Evolutionary conservation across 2,113 vertebrate genomes (phyloP).

Genomic region (Zootoca vivipara): DNA sequence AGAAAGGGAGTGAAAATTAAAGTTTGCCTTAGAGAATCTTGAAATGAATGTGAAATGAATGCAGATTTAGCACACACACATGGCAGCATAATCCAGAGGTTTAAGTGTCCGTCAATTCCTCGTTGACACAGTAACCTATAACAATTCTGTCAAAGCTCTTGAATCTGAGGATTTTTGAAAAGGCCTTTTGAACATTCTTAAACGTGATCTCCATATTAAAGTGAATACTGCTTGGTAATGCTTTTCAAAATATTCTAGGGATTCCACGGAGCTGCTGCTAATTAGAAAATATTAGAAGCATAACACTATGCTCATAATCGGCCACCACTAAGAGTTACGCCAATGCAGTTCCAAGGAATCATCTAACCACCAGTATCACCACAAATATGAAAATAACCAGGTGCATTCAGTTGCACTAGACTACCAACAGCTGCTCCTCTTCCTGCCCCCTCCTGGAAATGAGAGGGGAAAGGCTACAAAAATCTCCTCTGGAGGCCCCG

Average conservation of each 20-base stretch:
- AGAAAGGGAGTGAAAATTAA: constrained; percentile 44
- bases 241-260: neutral
- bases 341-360: neutral
- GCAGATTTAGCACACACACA: constrained; percentile 17
- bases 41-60: constrained; percentile 43
- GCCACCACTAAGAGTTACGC: neutral
- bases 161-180: constrained; percentile 31
- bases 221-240: neutral
- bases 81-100: constrained; percentile 38
- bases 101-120: constrained; percentile 54
- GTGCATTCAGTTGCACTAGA: too few relatives aligned
- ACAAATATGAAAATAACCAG: neutral
- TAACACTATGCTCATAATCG: constrained; percentile 3
- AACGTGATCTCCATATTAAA: constrained; percentile 49
- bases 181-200: constrained; percentile 25
- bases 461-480: neutral
- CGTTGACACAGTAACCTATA: constrained; percentile 43
- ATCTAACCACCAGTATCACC: constrained; percentile 23
- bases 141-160: constrained; percentile 44
- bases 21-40: constrained; percentile 37
- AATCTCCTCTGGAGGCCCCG: too few relatives aligned
- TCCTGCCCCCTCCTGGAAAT: neutral
- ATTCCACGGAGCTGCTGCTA: constrained; percentile 10
- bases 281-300: neutral
- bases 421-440: neutral